phyloP scores from a whole-genome alignment of 2,797 vertebrate species.

The Valencia hispanica region DNA sequence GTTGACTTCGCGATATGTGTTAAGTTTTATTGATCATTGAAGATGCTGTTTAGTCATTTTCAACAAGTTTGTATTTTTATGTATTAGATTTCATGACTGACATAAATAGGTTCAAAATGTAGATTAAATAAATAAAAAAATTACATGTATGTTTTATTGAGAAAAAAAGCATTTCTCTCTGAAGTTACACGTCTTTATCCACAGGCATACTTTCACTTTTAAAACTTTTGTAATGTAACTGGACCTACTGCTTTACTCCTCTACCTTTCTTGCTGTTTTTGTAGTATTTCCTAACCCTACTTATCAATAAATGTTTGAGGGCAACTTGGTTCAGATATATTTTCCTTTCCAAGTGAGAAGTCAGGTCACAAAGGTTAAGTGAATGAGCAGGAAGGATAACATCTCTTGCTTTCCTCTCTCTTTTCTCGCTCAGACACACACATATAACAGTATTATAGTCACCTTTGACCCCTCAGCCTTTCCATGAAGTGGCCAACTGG shows the following conservation, averaged over 20 bases:
- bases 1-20: conserved; percentile 18
- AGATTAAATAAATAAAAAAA: background rate
- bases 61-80: background rate
- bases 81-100: background rate
- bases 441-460: conserved; percentile 32
- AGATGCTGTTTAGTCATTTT: conserved; percentile 4
- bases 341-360: conserved; percentile 44
- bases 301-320: conserved; percentile 37
- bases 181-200: background rate
- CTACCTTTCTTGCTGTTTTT: conserved; percentile 1
- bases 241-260: background rate
- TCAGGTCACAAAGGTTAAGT: conserved; percentile 52
- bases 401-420: conserved; percentile 1
- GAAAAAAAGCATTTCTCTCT: background rate
- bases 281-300: conserved; percentile 21
- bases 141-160: background rate
- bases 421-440: conserved; percentile 6
- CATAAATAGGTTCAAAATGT: background rate
- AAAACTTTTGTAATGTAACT: background rate
- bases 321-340: conserved; percentile 33
- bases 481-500: conserved; percentile 38
- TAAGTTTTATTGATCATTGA: conserved; percentile 12
- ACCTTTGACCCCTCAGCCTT: conserved; percentile 53
- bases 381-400: conserved; percentile 47
- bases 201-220: background rate